Base-by-base conservation (phyloP, 1,140 invertebrate species). In the Reticulitermes speratus region DNA sequence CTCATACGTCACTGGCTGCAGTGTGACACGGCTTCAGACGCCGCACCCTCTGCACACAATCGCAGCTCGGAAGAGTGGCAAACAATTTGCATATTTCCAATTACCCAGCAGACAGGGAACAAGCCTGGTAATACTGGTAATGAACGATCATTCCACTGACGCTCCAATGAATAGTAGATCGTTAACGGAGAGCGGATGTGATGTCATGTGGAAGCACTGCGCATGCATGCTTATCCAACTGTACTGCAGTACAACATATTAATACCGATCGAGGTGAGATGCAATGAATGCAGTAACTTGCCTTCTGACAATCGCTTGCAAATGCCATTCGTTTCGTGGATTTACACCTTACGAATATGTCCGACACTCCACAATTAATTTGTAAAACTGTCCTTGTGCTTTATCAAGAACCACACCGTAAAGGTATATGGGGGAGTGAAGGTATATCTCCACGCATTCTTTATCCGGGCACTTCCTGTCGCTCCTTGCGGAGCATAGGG, bases 71-170 rank as follows among this genome's bases (percentile, higher is more conserved):
- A 75, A 30, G 65, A 75, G 65, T 30, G 5, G 65, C 65, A 30
- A 75, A 30, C 65, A 8, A 75, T 75, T 75, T 75, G 65, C 65
- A 75, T 75, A 75, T 75, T 75, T 75, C 65, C 65, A 75, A 75
- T 75, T 75, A 75, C 65, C 65, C 1, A 16, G 25, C 8, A 75
- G 65, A 75, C 65, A 75, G 21, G 59, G 12, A 65, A 65, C 59
- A 23, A 65, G 14, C 59, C 1, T 65, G 59, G 59, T 65, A 65
- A 65, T 65, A 19, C 65, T 75, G 65, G 65, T 30, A 75, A 75
- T 75, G 65, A 75, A n/a, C n/a, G 65, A 30, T 75, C 65, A 9
- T 30, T 75, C 65, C 65, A 30, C 7, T 5, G n/a, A 30, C 65
- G 65, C 25, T 25, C n/a, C 12, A 65, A 23, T 65, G 59, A 65